Base-by-base conservation (phyloP, 2,113 vertebrate species). In the Podiceps cristatus region DNA sequence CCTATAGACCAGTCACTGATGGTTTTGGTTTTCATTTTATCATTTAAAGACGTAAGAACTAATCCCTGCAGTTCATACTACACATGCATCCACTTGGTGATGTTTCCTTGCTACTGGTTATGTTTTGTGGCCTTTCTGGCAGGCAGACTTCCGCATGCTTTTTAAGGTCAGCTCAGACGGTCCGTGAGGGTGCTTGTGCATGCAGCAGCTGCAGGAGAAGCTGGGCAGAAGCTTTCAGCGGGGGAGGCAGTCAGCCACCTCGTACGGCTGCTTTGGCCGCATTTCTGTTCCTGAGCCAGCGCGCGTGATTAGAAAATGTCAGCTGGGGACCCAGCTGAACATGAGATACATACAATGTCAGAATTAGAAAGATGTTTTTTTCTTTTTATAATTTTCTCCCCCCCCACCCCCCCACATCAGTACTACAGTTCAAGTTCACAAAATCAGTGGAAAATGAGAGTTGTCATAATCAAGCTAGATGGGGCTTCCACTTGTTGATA, bases 181-280 rank as follows among this genome's bases (percentile, higher is more conserved):
- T 8, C n/a, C 0, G 0, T 27, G 49, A 29, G 4, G 33, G 6
- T 49, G 27, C 27, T 49, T 18, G 10, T 15, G 18, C n/a, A 13
- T 2, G 3, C 42, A 49, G 76, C 52, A 89, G 62, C 37, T 19
- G 56, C 0, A 13, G 69, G 25, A 69, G 10, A 31, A 42, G n/a
- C 44, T 37, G 10, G 20, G 45, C 59, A 79, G 45, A 17, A n/a
- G 45, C 33, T 67, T 33, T 74, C 13, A 22, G 52, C 44, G 66
- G 44, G 27, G 8, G 11, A 63, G 33, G 29, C 4, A 6, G 10
- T 12, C 42, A 29, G 60, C 55, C 84, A n/a, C 13, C 0, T 16
- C 11, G 13, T 4, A 3, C 8, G 3, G 37, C 63, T 77, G 52
- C 29, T 71, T 55, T 47, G 63, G 40, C 31, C 19, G 1, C 16